Evolutionary conservation across 2,888 invertebrate species (phyloP), one percentile per base, ranked within the genome.

Genomic region (Perizoma flavofasciatum): DNA sequence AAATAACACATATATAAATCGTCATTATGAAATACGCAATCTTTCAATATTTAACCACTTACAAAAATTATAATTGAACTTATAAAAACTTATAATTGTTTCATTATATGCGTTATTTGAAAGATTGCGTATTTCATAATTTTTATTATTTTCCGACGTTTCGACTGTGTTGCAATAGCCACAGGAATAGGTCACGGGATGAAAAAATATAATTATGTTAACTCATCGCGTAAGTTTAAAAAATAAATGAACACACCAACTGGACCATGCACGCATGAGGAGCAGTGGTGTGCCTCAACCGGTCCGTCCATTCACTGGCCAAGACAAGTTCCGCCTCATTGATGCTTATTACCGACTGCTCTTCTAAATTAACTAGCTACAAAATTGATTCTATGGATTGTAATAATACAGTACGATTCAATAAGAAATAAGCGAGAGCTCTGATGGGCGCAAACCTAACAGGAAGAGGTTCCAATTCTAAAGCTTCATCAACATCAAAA

Each of bases 231-330:
- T 37, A 37, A 37, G 37, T 37, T 37, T 37, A 7, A 7, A 7
- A 37, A 4, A 37, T 10, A 39, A 39, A 8, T 39, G 7, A 22
- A 22, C 22, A 22, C 22, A 59, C 52, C 44, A 61, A 54, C 46
- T 57, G 44, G 58, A 58, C 10, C 63, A 53, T 44, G 52, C 63
- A 59, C 62, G 52, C 63, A 59, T 60, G 49, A 53, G 55, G 47
- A 55, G 55, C 22, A 65, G 37, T 56, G 53, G 59, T 65, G 63
- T 59, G 46, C 56, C 7, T 48, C 39, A 67, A 67, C 67, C 67
- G 69, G 69, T 69, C 59, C 10, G 50, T 65, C 65, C 67, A 67
- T 69, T 69, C 67, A 67, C 61, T 45, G 55, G 34, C 43, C 61
- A 59, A 59, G 64, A 65, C 65, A 47, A 61, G 67, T 67, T 65